These are phyloP conservation scores for Araneus ventricosus DNA, from an alignment of 1,140 invertebrate genomes.

Conservation along the genomic window DNA sequence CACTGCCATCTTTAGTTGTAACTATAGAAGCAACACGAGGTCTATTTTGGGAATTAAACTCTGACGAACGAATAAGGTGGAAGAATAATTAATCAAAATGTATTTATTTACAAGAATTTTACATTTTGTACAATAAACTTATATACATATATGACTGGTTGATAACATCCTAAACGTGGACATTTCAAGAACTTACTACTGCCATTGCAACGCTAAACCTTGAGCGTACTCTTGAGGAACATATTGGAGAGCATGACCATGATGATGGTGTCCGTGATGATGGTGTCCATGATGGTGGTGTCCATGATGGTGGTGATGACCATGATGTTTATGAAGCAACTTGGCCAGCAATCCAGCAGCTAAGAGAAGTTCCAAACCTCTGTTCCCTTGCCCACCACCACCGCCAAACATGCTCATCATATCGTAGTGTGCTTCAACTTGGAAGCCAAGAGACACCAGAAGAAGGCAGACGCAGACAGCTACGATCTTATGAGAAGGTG, in stretches of 20 bases:
- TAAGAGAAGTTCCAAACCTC: neutral
- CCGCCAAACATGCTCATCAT: neutral
- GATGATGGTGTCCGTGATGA: neutral
- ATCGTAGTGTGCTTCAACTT: neutral
- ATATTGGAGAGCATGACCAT: neutral
- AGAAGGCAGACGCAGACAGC: conserved; percentile 19
- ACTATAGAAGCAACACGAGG: too few relatives aligned
- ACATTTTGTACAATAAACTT: conserved; percentile 17
- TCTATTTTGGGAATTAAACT: too few relatives aligned
- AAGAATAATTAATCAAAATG: neutral
- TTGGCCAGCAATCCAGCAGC: conserved; percentile 30
- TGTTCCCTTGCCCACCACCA: neutral
- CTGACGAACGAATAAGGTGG: too few relatives aligned
- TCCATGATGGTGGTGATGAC: conserved; percentile 33
- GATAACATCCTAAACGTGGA: neutral
- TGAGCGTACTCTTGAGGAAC: neutral
- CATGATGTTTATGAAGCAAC: conserved; percentile 2
- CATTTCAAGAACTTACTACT: neutral
- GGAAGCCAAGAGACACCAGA: neutral
- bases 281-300: conserved; percentile 36
- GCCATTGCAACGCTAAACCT: neutral
- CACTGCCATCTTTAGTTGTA: too few relatives aligned
- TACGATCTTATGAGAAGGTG: conserved; percentile 13
- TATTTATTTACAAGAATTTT: neutral
- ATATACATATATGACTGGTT: neutral